These are phyloP conservation scores for Tetrax tetrax DNA, from an alignment of 2,113 vertebrate genomes.

Conservation along the genomic window DNA sequence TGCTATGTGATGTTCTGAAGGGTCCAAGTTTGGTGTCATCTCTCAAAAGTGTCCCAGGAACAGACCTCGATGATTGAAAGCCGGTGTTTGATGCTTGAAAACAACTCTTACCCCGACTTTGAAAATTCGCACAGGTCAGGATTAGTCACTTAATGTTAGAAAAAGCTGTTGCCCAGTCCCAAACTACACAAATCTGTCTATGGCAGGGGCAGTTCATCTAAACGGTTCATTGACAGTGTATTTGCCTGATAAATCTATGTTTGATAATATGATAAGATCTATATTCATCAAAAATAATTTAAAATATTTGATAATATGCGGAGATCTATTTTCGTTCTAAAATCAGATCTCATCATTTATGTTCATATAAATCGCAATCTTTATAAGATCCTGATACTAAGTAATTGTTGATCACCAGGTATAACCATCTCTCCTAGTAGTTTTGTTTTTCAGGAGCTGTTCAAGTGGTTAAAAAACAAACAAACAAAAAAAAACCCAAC, in stretches of 20 bases:
- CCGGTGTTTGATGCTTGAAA: not conserved
- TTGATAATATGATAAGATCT: not conserved
- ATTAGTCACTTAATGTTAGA: not conserved
- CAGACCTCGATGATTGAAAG: not conserved
- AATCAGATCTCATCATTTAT: not conserved
- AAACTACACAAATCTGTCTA: not conserved
- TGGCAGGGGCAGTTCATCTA: not conserved
- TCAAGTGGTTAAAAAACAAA: not conserved
- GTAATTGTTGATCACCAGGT: not conserved
- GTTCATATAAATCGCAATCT: not conserved
- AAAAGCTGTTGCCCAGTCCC: not conserved
- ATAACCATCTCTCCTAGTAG: not conserved
- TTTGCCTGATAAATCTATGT: not conserved
- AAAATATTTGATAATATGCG: not conserved
- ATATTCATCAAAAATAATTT: not conserved
- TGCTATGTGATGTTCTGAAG: not conserved
- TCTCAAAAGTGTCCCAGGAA: not conserved
- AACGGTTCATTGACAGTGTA: no score
- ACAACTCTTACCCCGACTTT: no score
- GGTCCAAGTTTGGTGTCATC: not conserved
- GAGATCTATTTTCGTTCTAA: not conserved
- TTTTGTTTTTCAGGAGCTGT: not conserved
- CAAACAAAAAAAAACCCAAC: not conserved
- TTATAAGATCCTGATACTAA: not conserved
- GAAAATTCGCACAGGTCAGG: not conserved